Evolutionary conservation across 2,113 vertebrate species (phyloP), one percentile per base, ranked within the genome.

Genomic region (Strix aluco): DNA sequence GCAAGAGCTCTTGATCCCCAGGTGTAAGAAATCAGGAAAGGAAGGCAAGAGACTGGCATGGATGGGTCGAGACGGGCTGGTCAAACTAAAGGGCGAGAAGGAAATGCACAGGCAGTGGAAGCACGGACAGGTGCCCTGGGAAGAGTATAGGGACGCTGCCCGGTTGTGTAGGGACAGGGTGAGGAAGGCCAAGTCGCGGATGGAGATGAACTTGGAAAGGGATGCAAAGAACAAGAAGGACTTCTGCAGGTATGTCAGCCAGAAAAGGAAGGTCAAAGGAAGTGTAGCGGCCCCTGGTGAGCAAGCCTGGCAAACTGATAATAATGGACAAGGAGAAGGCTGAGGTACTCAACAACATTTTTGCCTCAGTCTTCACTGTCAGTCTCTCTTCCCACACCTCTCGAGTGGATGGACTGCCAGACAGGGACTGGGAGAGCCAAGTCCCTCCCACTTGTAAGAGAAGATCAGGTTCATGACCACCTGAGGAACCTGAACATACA

Each of bases 141-240:
- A 73, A 47, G 11, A 55, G 30, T 29, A 9, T 6, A 40, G 17
- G 25, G 54, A 30, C 0, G 1, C 49, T 34, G 6, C 26, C 30
- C 5, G 5, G 0, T 51, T 69, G 4, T 54, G 18, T 58, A 49
- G 38, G 52, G 54, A 29, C 54, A 20, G 20, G 5, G 6, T 63
- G 54, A 55, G 82, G 59, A 78, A 55, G 29, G n/a, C 10, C 38
- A 63, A 62, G 34, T 22, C 0, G 0, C 7, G 4, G 15, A 30
- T 72, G 49, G 59, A 74, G 13, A 18, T 88, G 65, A 66, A 66
- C 13, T 20, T 42, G 29, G 29, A 34, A 78, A 52, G 32, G 38
- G 27, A 51, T 18, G 3, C 23, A 46, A 15, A 62, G 38, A 55
- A 14, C 18, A 51, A 42, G 36, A 21, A 46, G 46, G 12, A 17